These are phyloP conservation scores for Ylistrum balloti DNA, from an alignment of 1,140 invertebrate species.

Conservation along the genomic window DNA sequence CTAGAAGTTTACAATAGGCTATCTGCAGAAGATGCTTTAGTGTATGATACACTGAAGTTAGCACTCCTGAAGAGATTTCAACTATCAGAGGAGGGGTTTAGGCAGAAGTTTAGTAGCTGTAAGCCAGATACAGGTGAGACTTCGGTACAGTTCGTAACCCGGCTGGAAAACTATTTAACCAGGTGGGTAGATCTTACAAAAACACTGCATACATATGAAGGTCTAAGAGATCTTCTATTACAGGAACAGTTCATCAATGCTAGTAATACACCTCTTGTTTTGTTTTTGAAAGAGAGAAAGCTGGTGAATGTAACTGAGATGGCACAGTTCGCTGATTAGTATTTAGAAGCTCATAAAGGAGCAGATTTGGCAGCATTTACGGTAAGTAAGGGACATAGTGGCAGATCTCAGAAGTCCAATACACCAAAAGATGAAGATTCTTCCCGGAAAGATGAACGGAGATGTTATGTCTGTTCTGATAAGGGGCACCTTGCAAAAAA, in stretches of 20 bases:
- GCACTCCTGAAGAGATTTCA: background rate
- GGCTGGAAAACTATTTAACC: constrained; percentile 43
- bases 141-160: no score
- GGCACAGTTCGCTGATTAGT: constrained; percentile 46
- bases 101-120: constrained; percentile 41
- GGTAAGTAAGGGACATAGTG: no score
- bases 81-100: background rate
- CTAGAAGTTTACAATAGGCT: constrained; percentile 47
- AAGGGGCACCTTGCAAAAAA: background rate
- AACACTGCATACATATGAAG: constrained; percentile 9
- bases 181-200: constrained; percentile 46
- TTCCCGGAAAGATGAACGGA: background rate
- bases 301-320: constrained; percentile 18
- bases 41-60: background rate
- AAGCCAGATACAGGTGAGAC: constrained; percentile 54
- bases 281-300: constrained; percentile 46
- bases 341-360: constrained; percentile 43
- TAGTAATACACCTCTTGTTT: constrained; percentile 30
- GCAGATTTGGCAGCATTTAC: no score
- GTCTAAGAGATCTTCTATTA: constrained; percentile 46
- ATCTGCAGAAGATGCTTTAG: constrained; percentile 45
- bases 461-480: background rate
- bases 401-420: no score
- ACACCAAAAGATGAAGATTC: no score
- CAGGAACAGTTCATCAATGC: constrained; percentile 45